These are phyloP conservation scores for Netta rufina DNA, from an alignment of 2,797 vertebrate species.

Conservation along the genomic window DNA sequence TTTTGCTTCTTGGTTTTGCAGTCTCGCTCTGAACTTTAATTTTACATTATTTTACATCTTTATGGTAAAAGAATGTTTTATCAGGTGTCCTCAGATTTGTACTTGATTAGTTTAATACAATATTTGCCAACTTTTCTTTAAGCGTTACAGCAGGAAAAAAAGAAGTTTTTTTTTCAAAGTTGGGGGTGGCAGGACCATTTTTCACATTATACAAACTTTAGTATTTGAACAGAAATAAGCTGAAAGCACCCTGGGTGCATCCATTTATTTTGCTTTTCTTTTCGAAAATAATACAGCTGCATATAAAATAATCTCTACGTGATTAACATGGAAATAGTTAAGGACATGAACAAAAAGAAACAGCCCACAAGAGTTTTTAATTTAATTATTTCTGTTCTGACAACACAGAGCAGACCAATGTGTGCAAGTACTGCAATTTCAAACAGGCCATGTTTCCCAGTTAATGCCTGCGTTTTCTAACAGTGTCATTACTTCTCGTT, in stretches of 20 bases:
- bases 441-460: neutral
- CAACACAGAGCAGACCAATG: neutral
- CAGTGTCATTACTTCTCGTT: neutral
- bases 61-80: constrained; percentile 36
- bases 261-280: neutral
- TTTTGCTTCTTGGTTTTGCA: constrained; percentile 16
- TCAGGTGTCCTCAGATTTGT: constrained; percentile 12
- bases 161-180: neutral
- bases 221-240: neutral
- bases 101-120: neutral
- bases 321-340: neutral
- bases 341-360: neutral
- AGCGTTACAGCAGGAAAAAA: constrained; percentile 3
- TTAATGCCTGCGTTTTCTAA: neutral
- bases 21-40: neutral
- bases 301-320: neutral
- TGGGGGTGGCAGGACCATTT: neutral
- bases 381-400: neutral
- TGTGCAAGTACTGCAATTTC: neutral
- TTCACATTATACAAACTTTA: neutral
- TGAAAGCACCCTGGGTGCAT: neutral
- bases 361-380: neutral
- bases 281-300: neutral
- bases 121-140: neutral
- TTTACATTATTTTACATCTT: constrained; percentile 30